Percentiles rank a stretch among this genome's conserved stretches.
phyloP scores from a whole-genome alignment of 2,113 vertebrate species.

The Cyphotilapia sp. region DNA sequence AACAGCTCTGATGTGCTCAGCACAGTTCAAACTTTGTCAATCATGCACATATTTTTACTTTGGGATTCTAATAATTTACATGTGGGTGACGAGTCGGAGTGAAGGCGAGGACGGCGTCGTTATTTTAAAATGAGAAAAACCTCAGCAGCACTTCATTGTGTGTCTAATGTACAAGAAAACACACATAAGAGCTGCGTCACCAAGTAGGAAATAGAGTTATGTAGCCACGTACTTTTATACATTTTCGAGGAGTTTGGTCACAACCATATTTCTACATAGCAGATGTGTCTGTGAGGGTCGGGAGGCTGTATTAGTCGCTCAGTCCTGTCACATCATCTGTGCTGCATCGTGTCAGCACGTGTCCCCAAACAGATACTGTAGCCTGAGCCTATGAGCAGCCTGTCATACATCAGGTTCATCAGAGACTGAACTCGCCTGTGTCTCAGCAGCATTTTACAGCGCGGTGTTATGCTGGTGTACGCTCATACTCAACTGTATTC shows the following conservation, averaged over 20 bases:
- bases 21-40: not conserved
- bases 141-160: not conserved
- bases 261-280: not conserved
- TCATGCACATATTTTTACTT: not conserved
- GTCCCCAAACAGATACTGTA: not conserved
- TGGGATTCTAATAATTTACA: not conserved
- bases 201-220: not conserved
- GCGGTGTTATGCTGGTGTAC: accelerated
- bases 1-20: not conserved
- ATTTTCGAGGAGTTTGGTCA: not conserved
- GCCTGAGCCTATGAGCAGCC: not conserved
- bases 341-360: not conserved
- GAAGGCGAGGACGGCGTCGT: not conserved
- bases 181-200: not conserved
- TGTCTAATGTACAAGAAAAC: not conserved
- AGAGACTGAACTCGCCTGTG: not conserved
- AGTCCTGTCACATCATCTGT: not conserved
- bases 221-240: not conserved
- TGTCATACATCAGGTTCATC: not conserved
- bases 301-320: not conserved
- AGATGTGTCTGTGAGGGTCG: not conserved
- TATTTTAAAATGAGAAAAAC: not conserved
- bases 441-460: accelerated
- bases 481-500: accelerated
- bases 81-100: not conserved